Evolutionary conservation across 2,888 invertebrate genomes (phyloP), one percentile per base, ranked within the genome.

Genomic region (Eupeodes luniger): DNA sequence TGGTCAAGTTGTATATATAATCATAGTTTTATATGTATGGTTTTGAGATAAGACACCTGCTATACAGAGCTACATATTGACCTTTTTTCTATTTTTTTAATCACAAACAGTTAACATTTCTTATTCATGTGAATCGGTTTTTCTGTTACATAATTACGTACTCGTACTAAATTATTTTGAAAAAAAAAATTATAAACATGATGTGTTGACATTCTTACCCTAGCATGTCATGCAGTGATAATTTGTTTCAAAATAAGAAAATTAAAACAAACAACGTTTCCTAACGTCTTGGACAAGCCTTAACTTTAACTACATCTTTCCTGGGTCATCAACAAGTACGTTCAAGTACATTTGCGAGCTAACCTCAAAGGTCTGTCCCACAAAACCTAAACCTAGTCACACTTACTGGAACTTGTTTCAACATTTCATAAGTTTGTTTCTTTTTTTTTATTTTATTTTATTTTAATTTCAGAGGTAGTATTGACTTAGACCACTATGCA

Each of bases 401-500:
- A 57, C 70, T 47, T 19, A 70, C 49, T 72, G 61, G 82, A 78
- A 72, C 67, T 61, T 69, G 69, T 40, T 67, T 36, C 27, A 40
- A 16, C 19, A 47, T 70, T 34, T 72, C 47, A 55, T 44, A 51
- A 11, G 14, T 27, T 69, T 14, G 5, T 66, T 27, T 59, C 19
- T 27, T 69, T 14, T 9, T 66, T 27, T 27, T 69, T 14, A 5
- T 66, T 27, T 14, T 55, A 67, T 81, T 70, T 82, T 69, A 27
- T 61, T 69, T 79, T 75, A 34, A 36, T 72, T 81, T 59, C 16
- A 49, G 51, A 57, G 47, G 72, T 77, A 66, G 66, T 49, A 66
- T 64, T 64, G 70, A 75, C 51, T 40, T 78, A 85, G 62, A 78
- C 81, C 62, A 74, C 81, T 72, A 81, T 81, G 81, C 74, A 70